A percentile compares a stretch with the other conserved stretches of the same genome.
These are phyloP conservation scores for Tokudaia muenninki DNA, from an alignment of 2,797 vertebrate species.

Conservation along the genomic window DNA sequence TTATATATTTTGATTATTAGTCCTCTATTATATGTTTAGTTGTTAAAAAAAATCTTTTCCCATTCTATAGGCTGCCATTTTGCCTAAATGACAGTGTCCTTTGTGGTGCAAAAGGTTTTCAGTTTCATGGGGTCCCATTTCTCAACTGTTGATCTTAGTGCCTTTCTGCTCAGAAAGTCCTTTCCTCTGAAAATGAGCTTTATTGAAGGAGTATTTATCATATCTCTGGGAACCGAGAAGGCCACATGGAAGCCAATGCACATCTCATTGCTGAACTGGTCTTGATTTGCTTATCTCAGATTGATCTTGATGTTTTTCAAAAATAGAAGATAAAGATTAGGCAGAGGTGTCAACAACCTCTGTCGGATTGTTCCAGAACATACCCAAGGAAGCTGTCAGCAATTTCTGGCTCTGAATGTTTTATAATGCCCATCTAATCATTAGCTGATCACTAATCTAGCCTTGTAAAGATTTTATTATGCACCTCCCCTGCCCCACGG, in stretches of 20 bases:
- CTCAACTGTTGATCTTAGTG: not conserved
- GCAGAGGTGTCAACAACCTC: not conserved
- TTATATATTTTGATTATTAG: not conserved
- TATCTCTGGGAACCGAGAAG: not conserved
- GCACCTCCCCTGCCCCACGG: too few species aligned
- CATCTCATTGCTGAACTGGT: not conserved
- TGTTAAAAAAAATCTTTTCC: not conserved
- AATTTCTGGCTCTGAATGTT: conserved; percentile 21
- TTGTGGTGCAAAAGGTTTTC: not conserved
- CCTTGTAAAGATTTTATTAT: not conserved
- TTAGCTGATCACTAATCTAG: not conserved
- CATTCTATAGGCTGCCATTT: not conserved
- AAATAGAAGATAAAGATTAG: not conserved
- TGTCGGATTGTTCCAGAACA: not conserved
- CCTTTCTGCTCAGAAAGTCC: not conserved
- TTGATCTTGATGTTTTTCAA: not conserved
- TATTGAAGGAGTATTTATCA: not conserved
- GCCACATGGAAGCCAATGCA: not conserved
- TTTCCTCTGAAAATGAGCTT: not conserved
- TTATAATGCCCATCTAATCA: conserved; percentile 53
- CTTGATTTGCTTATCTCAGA: not conserved
- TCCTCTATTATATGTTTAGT: not conserved
- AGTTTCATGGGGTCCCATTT: not conserved
- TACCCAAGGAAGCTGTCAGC: not conserved
- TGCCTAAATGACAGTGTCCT: not conserved